These are phyloP conservation scores for Coturnix japonica DNA, from an alignment of 2,113 vertebrate genomes.

Conservation along the genomic window DNA sequence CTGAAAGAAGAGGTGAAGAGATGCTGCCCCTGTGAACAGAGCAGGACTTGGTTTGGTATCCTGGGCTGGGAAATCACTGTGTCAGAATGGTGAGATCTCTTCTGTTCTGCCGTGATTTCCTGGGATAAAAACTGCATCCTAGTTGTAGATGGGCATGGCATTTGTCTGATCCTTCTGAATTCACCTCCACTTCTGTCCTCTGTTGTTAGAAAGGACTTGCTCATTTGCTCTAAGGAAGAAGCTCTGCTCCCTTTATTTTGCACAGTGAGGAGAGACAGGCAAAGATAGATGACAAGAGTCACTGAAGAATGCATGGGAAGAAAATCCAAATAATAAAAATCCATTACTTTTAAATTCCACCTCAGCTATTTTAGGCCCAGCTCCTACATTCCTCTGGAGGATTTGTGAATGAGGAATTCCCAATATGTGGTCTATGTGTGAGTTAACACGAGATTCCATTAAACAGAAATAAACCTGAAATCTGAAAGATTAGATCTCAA, in stretches of 20 bases:
- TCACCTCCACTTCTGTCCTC: neutral
- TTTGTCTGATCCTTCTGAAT: neutral
- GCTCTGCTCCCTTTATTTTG: neutral
- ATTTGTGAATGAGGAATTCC: slow-evolving; percentile 1
- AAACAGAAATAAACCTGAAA: neutral
- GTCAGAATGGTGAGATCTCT: neutral
- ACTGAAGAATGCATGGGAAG: neutral
- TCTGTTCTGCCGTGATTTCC: neutral
- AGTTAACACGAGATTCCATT: slow-evolving; percentile 36
- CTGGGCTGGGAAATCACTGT: neutral
- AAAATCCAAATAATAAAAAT: neutral
- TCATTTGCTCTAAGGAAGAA: neutral
- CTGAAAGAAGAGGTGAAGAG: neutral
- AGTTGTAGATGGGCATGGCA: accelerated
- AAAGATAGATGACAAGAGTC: neutral
- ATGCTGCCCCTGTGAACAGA: accelerated
- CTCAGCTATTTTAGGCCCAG: neutral
- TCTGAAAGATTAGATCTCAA: slow-evolving; percentile 2
- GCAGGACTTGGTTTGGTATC: neutral
- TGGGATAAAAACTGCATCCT: neutral
- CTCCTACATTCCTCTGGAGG: neutral
- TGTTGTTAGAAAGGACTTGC: neutral
- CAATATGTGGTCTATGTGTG: neutral
- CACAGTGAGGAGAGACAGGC: neutral
- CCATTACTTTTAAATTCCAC: slow-evolving; percentile 1